A percentile compares a stretch with the other conserved stretches of the same genome.
These are phyloP conservation scores for Parochlus steinenii DNA, from an alignment of 2,888 invertebrate genomes.

Conservation along the genomic window DNA sequence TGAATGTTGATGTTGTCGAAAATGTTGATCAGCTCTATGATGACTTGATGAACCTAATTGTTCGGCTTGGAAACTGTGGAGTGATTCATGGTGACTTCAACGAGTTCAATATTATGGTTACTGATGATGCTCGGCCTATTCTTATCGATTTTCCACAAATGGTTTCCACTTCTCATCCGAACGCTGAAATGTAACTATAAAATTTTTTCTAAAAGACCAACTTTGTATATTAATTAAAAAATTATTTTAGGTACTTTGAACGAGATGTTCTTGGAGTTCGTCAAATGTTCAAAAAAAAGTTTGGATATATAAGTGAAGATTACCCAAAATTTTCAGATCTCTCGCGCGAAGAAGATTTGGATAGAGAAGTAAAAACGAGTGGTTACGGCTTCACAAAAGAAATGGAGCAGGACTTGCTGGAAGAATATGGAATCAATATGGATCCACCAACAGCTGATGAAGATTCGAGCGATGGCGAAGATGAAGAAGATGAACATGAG, in stretches of 20 bases:
- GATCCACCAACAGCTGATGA: conserved; percentile 18
- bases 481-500: conserved; percentile 21
- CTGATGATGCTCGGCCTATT: conserved; percentile 59
- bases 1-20: conserved; percentile 43
- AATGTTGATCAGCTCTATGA: conserved; percentile 73
- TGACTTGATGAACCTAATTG: conserved; percentile 84
- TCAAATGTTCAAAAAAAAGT: conserved; percentile 80
- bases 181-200: conserved; percentile 63
- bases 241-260: conserved; percentile 59
- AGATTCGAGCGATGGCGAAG: conserved; percentile 23
- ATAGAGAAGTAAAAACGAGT: conserved; percentile 80
- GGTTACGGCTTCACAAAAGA: conserved; percentile 80
- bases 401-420: conserved; percentile 54
- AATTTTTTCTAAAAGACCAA: not conserved
- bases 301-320: conserved; percentile 71
- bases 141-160: conserved; percentile 99
- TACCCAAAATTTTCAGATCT: conserved; percentile 61
- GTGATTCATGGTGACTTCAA: conserved; percentile 99
- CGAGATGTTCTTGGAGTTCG: conserved; percentile 87
- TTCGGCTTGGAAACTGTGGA: conserved; percentile 80
- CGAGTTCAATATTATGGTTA: conserved; percentile 93
- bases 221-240: conserved; percentile 9
- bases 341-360: conserved; percentile 64
- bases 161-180: conserved; percentile 84
- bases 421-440: too few species aligned